These are phyloP conservation scores for Drosophila eugracilis DNA, from an alignment of 1,140 invertebrate genomes.

Conservation along the genomic window DNA sequence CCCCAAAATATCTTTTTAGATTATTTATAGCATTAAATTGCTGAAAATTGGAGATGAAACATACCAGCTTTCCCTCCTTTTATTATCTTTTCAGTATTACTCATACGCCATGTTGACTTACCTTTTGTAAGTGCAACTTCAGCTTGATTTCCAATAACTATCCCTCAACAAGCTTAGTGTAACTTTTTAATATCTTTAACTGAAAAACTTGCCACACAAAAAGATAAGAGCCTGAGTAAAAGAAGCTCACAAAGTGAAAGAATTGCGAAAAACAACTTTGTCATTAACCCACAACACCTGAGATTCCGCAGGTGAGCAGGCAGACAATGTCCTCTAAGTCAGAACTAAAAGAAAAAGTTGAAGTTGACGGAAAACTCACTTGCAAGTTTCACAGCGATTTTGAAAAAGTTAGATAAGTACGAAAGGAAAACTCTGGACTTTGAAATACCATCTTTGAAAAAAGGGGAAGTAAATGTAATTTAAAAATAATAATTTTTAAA, in stretches of 20 bases:
- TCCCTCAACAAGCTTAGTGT: constrained; percentile 11
- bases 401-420: not conserved
- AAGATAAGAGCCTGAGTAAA: too few species aligned
- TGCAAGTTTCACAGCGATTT: not conserved
- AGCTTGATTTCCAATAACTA: constrained; percentile 22
- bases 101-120: constrained; percentile 23
- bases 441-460: not conserved
- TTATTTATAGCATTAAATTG: too few species aligned
- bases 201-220: constrained; percentile 23
- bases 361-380: not conserved
- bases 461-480: too few species aligned
- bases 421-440: not conserved
- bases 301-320: constrained; percentile 1
- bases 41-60: constrained; percentile 5
- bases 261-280: constrained; percentile 37
- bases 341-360: constrained; percentile 23
- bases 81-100: constrained; percentile 1
- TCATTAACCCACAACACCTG: constrained; percentile 51
- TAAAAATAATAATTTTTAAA: not conserved
- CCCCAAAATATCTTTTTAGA: not conserved
- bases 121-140: constrained; percentile 34
- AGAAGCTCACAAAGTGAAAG: too few species aligned
- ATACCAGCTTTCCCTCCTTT: not conserved
- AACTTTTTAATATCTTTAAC: constrained; percentile 7
- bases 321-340: constrained; percentile 25